phyloP scores from a whole-genome alignment of 2,797 vertebrate genomes.

The Parotocinclus haroldoi region DNA sequence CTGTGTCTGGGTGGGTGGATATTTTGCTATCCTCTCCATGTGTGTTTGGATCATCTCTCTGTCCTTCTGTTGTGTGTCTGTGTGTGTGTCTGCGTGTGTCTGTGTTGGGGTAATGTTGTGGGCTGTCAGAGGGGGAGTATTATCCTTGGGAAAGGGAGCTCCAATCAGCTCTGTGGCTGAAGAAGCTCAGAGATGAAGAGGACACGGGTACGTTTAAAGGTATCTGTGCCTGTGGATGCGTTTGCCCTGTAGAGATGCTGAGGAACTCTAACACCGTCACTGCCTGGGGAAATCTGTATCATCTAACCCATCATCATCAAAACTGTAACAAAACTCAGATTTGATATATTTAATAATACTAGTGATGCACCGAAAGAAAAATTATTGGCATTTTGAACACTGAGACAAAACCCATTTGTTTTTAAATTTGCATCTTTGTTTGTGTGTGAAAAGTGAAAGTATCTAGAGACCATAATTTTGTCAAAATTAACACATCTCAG shows the following conservation, averaged over 20 bases:
- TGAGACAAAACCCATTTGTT: no score
- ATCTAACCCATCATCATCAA: no score
- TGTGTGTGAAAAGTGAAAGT: no score
- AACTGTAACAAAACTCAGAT: no score
- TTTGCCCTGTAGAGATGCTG: conserved; percentile 32
- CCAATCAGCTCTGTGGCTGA: conserved; percentile 87
- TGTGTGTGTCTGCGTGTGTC: conserved; percentile 22
- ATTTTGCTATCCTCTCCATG: conserved; percentile 33
- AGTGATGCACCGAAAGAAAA: no score
- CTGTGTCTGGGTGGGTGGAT: conserved; percentile 14
- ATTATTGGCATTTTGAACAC: no score
- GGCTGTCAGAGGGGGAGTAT: conserved; percentile 91
- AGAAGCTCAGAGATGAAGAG: conserved; percentile 84
- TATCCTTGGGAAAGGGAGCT: conserved; percentile 90
- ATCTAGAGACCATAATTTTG: no score
- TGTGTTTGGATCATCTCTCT: conserved; percentile 18
- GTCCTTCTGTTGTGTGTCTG: conserved; percentile 5
- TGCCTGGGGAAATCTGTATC: no score
- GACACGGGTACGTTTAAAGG: conserved; percentile 89
- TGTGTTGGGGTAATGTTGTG: conserved; percentile 40
- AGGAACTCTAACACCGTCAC: no score
- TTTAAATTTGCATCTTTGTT: no score
- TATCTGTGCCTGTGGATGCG: conserved; percentile 72
- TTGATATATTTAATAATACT: no score
- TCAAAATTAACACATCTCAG: no score